Base-by-base conservation (phyloP, 2,113 vertebrate genomes). In the Hippocampus mohnikei region DNA sequence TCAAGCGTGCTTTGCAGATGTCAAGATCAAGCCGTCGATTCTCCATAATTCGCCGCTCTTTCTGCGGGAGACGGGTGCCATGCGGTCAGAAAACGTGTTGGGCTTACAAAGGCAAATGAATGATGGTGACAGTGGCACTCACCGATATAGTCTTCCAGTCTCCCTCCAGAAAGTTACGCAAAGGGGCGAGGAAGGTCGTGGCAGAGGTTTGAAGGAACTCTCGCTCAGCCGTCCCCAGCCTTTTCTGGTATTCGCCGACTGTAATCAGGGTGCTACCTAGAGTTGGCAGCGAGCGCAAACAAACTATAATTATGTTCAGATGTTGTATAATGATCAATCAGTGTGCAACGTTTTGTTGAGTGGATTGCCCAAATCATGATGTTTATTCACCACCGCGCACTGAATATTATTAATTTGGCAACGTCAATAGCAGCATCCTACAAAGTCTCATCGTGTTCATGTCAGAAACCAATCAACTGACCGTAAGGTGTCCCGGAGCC, bases 81-180 rank as follows among this genome's bases (percentile, higher is more conserved):
- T 11, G 3, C 6, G 61, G 20, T 62, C 63, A 74, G 63, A 74
- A 61, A 73, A 27, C 13, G 42, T 44, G 7, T 59, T 20, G n/a
- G 20, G 37, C 18, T 33, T 63, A 25, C 23, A 37, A 27, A 48
- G 33, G 21, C 52, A 29, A 67, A 5, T 12, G 15, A 56, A 12
- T 23, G 21, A n/a, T 50, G 11, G 16, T 1, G 48, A 41, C 2
- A 33, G 40, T 3, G 2, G 41, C 59, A 86, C 94, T 93, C 74
- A 98, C 97, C 21, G 95, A 93, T 56, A 99, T 98, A 0, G 94
- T 98, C 87, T 92, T 92, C 96, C 96, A 99, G n/a, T 98, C 97
- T 52, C 97, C 97, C 60, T 99, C 96, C 84, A 99, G 89, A 88
- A 99, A 99, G 91, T 98, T 98, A 62, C 97, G 95, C 67, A 99